These are phyloP conservation scores for Dolichotis patagonum DNA, from an alignment of 2,113 vertebrate species.

Conservation along the genomic window DNA sequence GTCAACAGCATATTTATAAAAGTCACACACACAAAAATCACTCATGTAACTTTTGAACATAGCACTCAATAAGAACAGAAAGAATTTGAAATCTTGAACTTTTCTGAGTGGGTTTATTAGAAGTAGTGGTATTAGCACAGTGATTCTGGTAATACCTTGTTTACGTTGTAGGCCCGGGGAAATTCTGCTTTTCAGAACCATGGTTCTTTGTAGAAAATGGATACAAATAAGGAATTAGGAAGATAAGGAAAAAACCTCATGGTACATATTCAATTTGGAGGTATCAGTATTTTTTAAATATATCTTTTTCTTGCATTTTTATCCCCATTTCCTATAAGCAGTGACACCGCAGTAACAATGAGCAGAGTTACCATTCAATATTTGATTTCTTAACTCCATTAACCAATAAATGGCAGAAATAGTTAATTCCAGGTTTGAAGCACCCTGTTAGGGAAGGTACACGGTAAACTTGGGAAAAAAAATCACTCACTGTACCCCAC, in stretches of 20 bases:
- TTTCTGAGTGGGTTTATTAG: neutral
- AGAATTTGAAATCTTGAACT: neutral
- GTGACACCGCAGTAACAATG: neutral
- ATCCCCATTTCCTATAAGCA: neutral
- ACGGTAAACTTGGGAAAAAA: neutral
- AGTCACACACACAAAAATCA: neutral
- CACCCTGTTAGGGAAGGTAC: neutral
- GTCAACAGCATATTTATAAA: neutral
- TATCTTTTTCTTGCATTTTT: neutral
- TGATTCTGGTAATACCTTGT: neutral
- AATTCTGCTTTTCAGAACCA: neutral
- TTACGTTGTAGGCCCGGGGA: neutral
- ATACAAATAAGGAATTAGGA: neutral
- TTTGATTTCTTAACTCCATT: neutral
- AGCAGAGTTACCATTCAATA: neutral
- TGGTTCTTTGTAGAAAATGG: slow-evolving; percentile 18
- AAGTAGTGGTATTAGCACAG: neutral
- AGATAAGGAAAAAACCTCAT: neutral
- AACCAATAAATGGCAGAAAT: neutral
- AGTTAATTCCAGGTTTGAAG: neutral
- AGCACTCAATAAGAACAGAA: neutral
- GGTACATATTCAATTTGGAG: neutral
- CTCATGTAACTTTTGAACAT: neutral
- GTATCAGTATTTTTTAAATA: neutral
- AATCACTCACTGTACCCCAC: neutral